phyloP scores from a whole-genome alignment of 2,888 invertebrate genomes.

The Craniophora ligustri region DNA sequence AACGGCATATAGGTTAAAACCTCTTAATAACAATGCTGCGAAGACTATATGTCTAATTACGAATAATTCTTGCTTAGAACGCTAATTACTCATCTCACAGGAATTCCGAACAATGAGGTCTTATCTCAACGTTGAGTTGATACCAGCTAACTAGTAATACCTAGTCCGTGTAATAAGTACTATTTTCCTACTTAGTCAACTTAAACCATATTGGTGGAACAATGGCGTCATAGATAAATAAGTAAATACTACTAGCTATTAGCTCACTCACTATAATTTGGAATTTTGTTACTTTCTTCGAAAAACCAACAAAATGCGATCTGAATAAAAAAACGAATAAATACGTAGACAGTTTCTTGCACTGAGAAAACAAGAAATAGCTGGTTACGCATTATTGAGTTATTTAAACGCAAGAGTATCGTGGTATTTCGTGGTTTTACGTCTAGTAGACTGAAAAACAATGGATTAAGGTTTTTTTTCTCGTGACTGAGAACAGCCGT shows the following conservation, averaged over 20 bases:
- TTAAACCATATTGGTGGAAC: neutral
- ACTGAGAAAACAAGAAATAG: constrained; percentile 16
- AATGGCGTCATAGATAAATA: constrained; percentile 7
- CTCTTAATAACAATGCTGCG: constrained; percentile 14
- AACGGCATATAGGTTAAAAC: constrained; percentile 6
- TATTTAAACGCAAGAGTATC: constrained; percentile 15
- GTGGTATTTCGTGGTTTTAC: constrained; percentile 4
- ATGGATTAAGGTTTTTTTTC: too few species aligned
- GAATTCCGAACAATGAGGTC: constrained; percentile 53
- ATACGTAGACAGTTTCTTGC: constrained; percentile 4
- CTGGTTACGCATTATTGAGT: constrained; percentile 34
- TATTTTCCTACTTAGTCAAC: constrained; percentile 10
- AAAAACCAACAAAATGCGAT: neutral
- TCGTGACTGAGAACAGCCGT: too few species aligned
- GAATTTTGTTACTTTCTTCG: neutral
- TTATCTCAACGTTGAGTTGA: constrained; percentile 45
- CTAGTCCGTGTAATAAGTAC: constrained; percentile 14
- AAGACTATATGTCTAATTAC: constrained; percentile 31
- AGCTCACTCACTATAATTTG: neutral
- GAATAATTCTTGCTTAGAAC: constrained; percentile 21
- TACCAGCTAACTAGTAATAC: constrained; percentile 20
- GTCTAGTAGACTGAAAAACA: neutral
- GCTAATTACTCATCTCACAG: constrained; percentile 45
- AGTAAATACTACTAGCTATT: constrained; percentile 14
- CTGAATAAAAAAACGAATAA: constrained; percentile 7